Conservation (phyloP, 2,797 vertebrate genomes). For the Platalea minor region DNA sequence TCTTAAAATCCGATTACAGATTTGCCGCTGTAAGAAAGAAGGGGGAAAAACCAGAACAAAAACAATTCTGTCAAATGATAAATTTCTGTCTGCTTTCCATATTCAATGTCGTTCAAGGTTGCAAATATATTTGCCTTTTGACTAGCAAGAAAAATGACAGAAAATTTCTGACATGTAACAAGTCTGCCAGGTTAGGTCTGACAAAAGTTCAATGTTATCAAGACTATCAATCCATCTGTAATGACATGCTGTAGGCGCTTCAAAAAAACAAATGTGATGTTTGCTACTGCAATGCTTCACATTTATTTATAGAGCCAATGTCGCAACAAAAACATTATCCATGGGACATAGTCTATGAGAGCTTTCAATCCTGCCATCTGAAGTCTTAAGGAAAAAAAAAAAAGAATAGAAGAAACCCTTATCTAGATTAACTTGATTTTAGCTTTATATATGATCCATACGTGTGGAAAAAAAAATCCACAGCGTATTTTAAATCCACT, state of each 20-base stretch:
- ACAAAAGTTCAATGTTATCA: conserved; percentile 72
- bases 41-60: background rate
- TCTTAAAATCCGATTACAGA: conserved; percentile 27
- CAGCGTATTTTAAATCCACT: background rate
- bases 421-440: background rate
- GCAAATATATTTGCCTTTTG: conserved; percentile 70
- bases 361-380: background rate
- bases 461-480: background rate
- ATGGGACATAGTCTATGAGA: background rate
- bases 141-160: conserved; percentile 70
- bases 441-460: background rate
- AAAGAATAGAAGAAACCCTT: background rate
- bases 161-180: conserved; percentile 66
- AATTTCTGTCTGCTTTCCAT: conserved; percentile 64
- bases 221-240: conserved; percentile 73
- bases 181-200: conserved; percentile 68
- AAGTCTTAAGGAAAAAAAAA: background rate
- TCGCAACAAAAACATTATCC: conserved; percentile 15
- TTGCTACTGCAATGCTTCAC: conserved; percentile 43
- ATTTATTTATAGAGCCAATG: conserved; percentile 45
- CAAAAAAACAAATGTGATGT: conserved; percentile 49
- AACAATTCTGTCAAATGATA: conserved; percentile 45
- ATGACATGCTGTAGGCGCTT: conserved; percentile 52
- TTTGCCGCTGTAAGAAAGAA: background rate
- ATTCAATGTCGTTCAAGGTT: conserved; percentile 75